Base-by-base conservation (phyloP, 1,140 invertebrate genomes). In the Stenopsyche tienmushanensis region DNA sequence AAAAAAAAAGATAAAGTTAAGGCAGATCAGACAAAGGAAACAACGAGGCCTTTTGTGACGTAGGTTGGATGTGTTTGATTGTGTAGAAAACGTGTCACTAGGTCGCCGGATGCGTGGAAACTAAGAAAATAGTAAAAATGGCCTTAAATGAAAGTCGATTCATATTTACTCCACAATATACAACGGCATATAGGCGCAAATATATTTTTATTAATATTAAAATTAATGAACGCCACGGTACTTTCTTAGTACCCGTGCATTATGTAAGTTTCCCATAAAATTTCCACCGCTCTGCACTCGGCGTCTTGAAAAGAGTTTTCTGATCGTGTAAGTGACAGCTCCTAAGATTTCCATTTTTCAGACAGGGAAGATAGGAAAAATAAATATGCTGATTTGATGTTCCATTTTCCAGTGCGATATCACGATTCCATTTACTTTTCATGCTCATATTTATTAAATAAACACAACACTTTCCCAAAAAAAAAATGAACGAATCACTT, bases 41-140 rank as follows among this genome's bases (percentile, higher is more conserved):
- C 29, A 34, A 34, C 5, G 29, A 34, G 29, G 5, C 29, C 29
- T 13, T 34, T 8, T 20, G 44, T 47, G 18, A 47, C 10, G 44
- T 20, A 47, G 18, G 44, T 18, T 15, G 44, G 44, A 47, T 8
- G 18, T 15, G 44, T 47, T 5, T 47, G 17, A 47, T 47, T 47
- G 44, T 47, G 44, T 20, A 15, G 44, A 47, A 47, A 47, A 15
- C 44, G 44, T 47, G 44, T 47, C 44, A 47, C 44, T 47, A 18
- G 44, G 44, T 47, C 44, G 44, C 10, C 10, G 44, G 18, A 47
- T 15, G 10, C 10, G 44, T 47, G 44, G 7, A 39, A 39, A 39
- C n/a, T 39, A 8, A 39, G 7, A n/a, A n/a, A 39, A 39, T 39
- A 39, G 7, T 39, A 39, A 8, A n/a, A 7, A 39, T 39, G 7